These are phyloP conservation scores for Chelonia mydas DNA, from an alignment of 2,797 vertebrate species.

Conservation along the genomic window DNA sequence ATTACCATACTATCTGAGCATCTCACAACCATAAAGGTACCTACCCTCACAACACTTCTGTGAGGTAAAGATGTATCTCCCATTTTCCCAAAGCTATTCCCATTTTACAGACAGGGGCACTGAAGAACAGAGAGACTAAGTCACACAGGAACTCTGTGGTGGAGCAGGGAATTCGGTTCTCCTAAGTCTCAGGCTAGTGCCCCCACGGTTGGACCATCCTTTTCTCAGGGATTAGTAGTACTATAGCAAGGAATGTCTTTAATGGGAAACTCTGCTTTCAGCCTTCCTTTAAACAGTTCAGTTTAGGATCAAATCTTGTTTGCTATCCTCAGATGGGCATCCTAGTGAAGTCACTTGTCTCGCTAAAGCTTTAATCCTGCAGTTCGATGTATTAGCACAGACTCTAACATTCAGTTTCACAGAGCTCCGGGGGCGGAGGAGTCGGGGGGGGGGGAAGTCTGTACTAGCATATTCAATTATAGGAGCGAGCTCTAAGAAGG, in stretches of 20 bases:
- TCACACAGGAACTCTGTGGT: background rate
- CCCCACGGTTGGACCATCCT: background rate
- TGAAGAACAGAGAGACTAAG: background rate
- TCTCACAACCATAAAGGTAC: background rate
- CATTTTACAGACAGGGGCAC: background rate
- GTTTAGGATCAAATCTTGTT: background rate
- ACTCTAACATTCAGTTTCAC: background rate
- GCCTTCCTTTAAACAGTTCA: background rate
- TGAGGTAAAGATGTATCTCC: background rate
- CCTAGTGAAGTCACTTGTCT: background rate
- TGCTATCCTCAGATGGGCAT: background rate
- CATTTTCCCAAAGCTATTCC: background rate
- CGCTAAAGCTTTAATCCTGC: background rate
- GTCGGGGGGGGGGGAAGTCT: background rate
- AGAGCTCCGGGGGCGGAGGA: background rate
- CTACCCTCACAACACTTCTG: background rate
- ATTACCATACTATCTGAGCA: background rate
- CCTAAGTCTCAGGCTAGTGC: background rate
- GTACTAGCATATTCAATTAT: background rate
- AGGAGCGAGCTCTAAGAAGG: background rate
- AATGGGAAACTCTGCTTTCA: background rate
- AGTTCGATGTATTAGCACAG: background rate
- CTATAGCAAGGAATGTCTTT: background rate
- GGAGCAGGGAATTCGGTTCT: background rate
- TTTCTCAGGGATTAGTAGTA: background rate